phyloP scores from a whole-genome alignment of 2,113 vertebrate species.

The Podiceps cristatus region DNA sequence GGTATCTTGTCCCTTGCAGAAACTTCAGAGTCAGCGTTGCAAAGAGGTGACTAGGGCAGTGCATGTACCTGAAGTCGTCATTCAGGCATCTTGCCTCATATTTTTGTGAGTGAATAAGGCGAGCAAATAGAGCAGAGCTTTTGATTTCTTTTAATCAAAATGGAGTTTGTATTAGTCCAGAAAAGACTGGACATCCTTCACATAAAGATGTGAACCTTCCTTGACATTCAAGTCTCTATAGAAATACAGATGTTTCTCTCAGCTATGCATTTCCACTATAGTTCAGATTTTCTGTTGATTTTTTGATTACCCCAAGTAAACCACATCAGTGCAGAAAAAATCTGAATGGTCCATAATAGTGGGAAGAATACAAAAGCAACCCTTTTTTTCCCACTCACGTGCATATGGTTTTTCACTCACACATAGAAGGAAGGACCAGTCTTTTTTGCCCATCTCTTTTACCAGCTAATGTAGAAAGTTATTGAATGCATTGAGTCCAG shows the following conservation, averaged over 20 bases:
- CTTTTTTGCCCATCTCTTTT: neutral
- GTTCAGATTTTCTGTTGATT: neutral
- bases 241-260: neutral
- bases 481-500: neutral
- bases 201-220: neutral
- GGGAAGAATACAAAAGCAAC: neutral
- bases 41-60: neutral
- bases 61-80: neutral
- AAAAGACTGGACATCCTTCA: neutral
- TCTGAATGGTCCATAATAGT: neutral
- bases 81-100: neutral
- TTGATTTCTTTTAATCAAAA: neutral
- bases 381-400: neutral
- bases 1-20: neutral
- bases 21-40: neutral
- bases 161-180: neutral
- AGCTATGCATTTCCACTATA: neutral
- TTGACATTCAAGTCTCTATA: neutral
- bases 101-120: neutral
- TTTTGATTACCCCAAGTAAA: neutral
- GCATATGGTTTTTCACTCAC: neutral
- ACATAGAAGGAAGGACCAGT: neutral
- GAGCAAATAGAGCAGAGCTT: neutral
- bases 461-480: neutral
- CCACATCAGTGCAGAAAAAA: neutral